Evolutionary conservation across 1,140 invertebrate species (phyloP), one percentile per base, ranked within the genome.

Genomic region (Calliopsis andreniformis): DNA sequence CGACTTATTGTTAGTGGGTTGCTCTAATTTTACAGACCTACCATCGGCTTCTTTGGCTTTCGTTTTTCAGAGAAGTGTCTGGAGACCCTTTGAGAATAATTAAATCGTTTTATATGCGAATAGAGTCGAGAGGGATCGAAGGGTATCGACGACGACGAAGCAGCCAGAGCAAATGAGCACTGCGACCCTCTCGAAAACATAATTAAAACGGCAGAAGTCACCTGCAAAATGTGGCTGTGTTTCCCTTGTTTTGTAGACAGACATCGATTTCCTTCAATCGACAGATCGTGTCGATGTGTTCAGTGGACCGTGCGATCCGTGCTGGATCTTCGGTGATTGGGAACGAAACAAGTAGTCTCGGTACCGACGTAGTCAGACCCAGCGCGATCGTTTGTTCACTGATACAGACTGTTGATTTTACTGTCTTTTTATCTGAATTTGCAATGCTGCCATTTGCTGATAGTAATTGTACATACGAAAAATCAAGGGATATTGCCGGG

Each of bases 281-380:
- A n/a, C 6, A 39, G 55, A 58, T 39, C 53, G 45, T 32, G 23
- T 28, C 20, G 28, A 56, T 28, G 45, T 42, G 49, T 56, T 67
- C 76, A 30, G 4, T 35, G 77, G 47, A 80, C 69, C 80, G 71
- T 85, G 66, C 75, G 63, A 85, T 85, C 84, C 73, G 66, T 82
- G 86, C 82, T 58, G 42, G 76, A 87, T 80, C 83, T 76, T 49
- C 45, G 75, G 51, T n/a, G 28, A 55, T 56, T 12, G 1, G 7
- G 23, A 18, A 49, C 30, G 43, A 71, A 49, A 61, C 73, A 8
- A 68, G 30, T 56, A 49, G 43, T 30, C 25, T 23, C 20, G 6
- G 47, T 45, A 32, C 42, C 3, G 14, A 25, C 55, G 14, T 47
- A n/a, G 28, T 6, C 3, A 47, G 55, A 70, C 30, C 55, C 18